These are phyloP conservation scores for Metopia argyrocephala DNA, from an alignment of 2,888 invertebrate species.

Conservation along the genomic window DNA sequence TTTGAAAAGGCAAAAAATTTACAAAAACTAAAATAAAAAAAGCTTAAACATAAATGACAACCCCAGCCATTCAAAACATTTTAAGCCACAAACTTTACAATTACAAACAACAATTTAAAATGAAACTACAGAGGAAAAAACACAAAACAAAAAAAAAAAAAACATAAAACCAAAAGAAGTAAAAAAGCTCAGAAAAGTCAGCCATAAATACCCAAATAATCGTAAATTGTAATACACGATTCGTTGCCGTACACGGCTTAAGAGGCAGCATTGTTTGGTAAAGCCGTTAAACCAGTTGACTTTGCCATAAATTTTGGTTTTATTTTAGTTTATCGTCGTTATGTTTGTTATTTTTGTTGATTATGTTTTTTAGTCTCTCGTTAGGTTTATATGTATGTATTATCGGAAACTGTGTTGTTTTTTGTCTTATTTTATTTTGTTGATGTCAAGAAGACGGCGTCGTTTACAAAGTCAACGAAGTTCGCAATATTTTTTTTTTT, in stretches of 20 bases:
- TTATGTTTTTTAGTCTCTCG: slow-evolving; percentile 16
- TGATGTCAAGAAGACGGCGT: neutral
- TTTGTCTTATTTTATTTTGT: neutral
- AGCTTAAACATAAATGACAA: slow-evolving; percentile 52
- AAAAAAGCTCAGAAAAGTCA: slow-evolving; percentile 30
- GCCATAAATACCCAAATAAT: slow-evolving; percentile 50
- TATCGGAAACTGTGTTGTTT: slow-evolving; percentile 31
- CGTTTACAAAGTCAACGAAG: neutral
- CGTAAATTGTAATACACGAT: slow-evolving; percentile 58
- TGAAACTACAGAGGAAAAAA: neutral
- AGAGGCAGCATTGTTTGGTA: slow-evolving; percentile 61
- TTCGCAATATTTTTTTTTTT: neutral
- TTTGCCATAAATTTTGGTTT: slow-evolving; percentile 61
- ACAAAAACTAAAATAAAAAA: slow-evolving; percentile 13
- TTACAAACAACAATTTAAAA: slow-evolving; percentile 7
- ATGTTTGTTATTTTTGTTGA: neutral
- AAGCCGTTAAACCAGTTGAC: slow-evolving; percentile 63
- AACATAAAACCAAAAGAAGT: slow-evolving; percentile 22
- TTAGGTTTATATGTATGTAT: slow-evolving; percentile 10
- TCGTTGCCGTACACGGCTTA: too few species aligned
- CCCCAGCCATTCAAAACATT: slow-evolving; percentile 51
- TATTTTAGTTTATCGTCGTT: slow-evolving; percentile 25
- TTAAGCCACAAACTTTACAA: slow-evolving; percentile 33
- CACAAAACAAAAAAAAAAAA: neutral
- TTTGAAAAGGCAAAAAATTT: slow-evolving; percentile 18